These are phyloP conservation scores for Octomys mimax DNA, from an alignment of 2,797 vertebrate species.

Conservation along the genomic window DNA sequence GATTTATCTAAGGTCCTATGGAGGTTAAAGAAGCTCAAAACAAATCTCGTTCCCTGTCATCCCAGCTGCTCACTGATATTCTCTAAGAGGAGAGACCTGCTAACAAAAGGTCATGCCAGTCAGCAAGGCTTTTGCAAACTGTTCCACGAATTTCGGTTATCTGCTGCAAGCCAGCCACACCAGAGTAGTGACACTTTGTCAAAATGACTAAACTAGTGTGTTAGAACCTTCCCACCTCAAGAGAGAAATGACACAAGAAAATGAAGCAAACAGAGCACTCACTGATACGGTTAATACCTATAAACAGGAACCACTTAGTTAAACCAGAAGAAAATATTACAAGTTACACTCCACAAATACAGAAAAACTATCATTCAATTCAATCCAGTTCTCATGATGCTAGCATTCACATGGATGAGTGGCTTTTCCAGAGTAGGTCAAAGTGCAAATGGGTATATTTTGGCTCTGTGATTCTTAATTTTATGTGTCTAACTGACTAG, in stretches of 20 bases:
- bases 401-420: not conserved
- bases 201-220: constrained; percentile 2
- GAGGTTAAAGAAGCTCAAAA: not conserved
- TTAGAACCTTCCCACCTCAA: not conserved
- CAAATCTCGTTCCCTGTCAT: constrained; percentile 20
- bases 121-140: constrained; percentile 57
- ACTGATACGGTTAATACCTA: not conserved
- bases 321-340: constrained; percentile 30
- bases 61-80: not conserved
- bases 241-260: constrained; percentile 16
- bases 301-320: not conserved
- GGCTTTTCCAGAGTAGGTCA: constrained; percentile 16
- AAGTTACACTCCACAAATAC: not conserved
- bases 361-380: not conserved
- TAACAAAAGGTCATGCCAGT: constrained; percentile 53
- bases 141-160: constrained; percentile 39
- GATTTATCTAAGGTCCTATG: not conserved
- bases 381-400: not conserved
- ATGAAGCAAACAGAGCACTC: not conserved
- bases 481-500: not conserved
- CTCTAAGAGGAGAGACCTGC: not conserved
- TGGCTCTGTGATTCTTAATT: not conserved
- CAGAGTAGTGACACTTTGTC: not conserved
- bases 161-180: constrained; percentile 38
- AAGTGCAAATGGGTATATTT: not conserved